phyloP scores from a whole-genome alignment of 1,140 invertebrate species.

The Vanessa tameamea region DNA sequence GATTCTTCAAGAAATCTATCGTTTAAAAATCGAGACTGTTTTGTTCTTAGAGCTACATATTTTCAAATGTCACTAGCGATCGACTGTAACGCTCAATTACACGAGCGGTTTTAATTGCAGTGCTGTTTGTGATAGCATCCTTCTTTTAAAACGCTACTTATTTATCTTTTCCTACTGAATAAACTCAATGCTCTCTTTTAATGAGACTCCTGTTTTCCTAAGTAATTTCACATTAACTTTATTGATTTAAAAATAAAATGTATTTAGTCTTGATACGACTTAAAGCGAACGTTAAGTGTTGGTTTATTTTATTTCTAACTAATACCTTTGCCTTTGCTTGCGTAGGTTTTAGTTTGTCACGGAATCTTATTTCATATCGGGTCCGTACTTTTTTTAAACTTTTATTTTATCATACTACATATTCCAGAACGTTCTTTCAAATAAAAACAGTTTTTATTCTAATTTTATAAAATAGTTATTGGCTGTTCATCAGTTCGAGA shows the following conservation, averaged over 20 bases:
- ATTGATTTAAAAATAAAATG: slow-evolving; percentile 6
- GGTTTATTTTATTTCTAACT: neutral
- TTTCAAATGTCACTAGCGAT: slow-evolving; percentile 13
- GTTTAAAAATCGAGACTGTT: too few relatives aligned
- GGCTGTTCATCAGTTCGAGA: too few relatives aligned
- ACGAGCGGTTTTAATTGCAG: slow-evolving; percentile 13
- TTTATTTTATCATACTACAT: too few relatives aligned
- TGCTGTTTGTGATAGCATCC: slow-evolving; percentile 13
- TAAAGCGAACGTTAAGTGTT: neutral
- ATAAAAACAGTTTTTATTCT: too few relatives aligned
- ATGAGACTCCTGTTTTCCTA: slow-evolving; percentile 6
- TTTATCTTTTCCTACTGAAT: slow-evolving; percentile 13
- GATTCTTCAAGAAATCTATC: too few relatives aligned
- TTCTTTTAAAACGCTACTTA: slow-evolving; percentile 9
- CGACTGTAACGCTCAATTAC: slow-evolving; percentile 9
- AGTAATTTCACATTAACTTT: slow-evolving; percentile 6
- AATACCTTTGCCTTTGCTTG: neutral
- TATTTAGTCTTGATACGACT: neutral
- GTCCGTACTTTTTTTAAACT: too few relatives aligned
- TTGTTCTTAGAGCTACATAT: neutral
- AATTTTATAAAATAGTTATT: too few relatives aligned
- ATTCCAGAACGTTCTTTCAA: too few relatives aligned
- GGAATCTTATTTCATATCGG: too few relatives aligned
- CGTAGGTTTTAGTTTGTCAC: too few relatives aligned
- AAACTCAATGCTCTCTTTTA: slow-evolving; percentile 10